A percentile compares a stretch with the other conserved stretches of the same genome.
Evolutionary conservation across 2,113 vertebrate genomes (phyloP).

Genomic region (Ginglymostoma cirratum): DNA sequence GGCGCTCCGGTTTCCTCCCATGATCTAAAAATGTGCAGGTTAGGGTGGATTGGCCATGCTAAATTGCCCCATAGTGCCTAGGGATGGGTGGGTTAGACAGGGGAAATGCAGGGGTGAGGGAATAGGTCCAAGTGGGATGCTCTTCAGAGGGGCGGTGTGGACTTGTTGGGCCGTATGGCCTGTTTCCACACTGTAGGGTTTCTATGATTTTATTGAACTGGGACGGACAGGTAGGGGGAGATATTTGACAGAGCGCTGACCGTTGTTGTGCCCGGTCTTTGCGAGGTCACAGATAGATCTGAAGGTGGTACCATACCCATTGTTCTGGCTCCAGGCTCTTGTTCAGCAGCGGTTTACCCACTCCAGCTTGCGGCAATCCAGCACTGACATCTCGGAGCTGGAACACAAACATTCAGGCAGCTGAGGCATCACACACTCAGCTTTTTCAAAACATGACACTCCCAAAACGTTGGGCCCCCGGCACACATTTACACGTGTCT

Average conservation of each 20-base stretch:
- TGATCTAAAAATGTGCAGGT: too few relatives aligned
- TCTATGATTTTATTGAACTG: background rate
- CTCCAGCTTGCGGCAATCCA: slow-evolving; percentile 40
- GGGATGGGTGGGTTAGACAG: too few relatives aligned
- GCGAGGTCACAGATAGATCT: background rate
- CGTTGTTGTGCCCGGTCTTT: too few relatives aligned
- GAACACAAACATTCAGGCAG: background rate
- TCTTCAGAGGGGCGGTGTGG: too few relatives aligned
- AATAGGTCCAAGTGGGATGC: too few relatives aligned
- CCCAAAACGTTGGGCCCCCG: background rate
- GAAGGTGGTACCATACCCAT: slow-evolving; percentile 59
- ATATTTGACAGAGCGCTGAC: too few relatives aligned
- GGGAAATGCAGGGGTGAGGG: too few relatives aligned
- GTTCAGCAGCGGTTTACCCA: slow-evolving; percentile 58
- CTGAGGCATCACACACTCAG: background rate
- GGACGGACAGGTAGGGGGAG: background rate
- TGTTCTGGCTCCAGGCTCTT: slow-evolving; percentile 52
- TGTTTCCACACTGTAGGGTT: background rate
- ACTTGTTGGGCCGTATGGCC: too few relatives aligned
- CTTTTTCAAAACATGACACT: background rate
- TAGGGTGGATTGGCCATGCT: too few relatives aligned
- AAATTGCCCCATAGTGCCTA: too few relatives aligned
- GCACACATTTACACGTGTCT: background rate
- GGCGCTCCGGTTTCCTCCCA: too few relatives aligned
- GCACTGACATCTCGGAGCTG: background rate